A percentile compares a stretch with the other conserved stretches of the same genome.
Conservation (phyloP, 2,888 invertebrate species). For the Dendrolimus pini region DNA sequence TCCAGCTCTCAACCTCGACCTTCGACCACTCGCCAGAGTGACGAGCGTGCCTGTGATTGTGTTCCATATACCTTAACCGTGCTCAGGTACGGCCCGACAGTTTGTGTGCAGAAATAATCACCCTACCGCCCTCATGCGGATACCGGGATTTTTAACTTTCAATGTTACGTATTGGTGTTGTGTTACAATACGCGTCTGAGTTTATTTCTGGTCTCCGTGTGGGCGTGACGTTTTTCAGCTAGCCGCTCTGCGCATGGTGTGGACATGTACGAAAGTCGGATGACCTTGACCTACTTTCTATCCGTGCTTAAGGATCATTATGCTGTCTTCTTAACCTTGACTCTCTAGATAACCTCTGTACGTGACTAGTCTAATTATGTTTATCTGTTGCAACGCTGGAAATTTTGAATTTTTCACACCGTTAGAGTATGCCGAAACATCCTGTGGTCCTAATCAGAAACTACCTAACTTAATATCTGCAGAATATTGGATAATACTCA, state of each 20-base stretch:
- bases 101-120: conserved; percentile 31
- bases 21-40: conserved; percentile 70
- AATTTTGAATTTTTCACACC: not conserved
- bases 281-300: conserved; percentile 66
- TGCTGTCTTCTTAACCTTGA: not conserved
- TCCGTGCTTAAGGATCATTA: conserved; percentile 19
- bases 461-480: not conserved
- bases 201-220: conserved; percentile 22
- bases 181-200: conserved; percentile 9
- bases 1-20: conserved; percentile 62
- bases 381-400: not conserved
- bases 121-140: conserved; percentile 20
- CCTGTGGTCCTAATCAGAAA: not conserved
- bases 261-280: conserved; percentile 20
- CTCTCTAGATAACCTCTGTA: not conserved
- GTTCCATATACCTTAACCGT: conserved; percentile 42
- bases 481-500: not conserved
- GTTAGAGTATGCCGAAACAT: not conserved
- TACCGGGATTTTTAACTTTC: conserved; percentile 37
- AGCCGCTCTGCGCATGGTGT: conserved; percentile 17
- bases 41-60: conserved; percentile 72
- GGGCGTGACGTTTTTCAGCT: conserved; percentile 37
- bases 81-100: conserved; percentile 32
- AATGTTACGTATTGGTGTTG: conserved; percentile 50
- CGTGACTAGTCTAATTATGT: not conserved